These are phyloP conservation scores for Suncus etruscus DNA, from an alignment of 2,113 vertebrate species.

Conservation along the genomic window DNA sequence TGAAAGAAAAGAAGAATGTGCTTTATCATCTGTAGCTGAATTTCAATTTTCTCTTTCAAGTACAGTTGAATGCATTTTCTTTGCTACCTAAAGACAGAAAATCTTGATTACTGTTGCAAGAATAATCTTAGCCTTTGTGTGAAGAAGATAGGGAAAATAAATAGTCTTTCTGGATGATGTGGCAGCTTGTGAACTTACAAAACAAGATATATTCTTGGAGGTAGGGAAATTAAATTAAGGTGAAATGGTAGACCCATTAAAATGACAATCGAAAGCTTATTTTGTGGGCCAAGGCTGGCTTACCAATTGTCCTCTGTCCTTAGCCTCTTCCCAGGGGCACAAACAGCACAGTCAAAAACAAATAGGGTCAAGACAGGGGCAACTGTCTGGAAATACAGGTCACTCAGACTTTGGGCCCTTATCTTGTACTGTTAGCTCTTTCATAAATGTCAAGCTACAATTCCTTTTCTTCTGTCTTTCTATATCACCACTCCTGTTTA, in stretches of 20 bases:
- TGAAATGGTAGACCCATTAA: conserved; percentile 77
- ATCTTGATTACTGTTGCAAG: conserved; percentile 81
- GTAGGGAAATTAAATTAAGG: conserved; percentile 80
- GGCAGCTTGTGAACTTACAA: conserved; percentile 75
- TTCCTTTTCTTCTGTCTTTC: neutral
- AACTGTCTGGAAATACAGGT: conserved; percentile 72
- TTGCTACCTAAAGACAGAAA: conserved; percentile 79
- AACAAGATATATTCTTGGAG: conserved; percentile 79
- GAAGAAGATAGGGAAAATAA: conserved; percentile 78
- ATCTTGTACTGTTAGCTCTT: conserved; percentile 44
- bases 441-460: conserved; percentile 58
- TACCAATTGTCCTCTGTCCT: conserved; percentile 69
- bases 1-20: conserved; percentile 72
- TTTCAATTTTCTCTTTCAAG: conserved; percentile 84
- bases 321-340: conserved; percentile 61
- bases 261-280: conserved; percentile 72
- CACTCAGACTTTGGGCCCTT: neutral
- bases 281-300: conserved; percentile 59
- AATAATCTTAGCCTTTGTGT: conserved; percentile 79
- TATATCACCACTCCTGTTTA: neutral
- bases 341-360: conserved; percentile 71
- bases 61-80: conserved; percentile 81
- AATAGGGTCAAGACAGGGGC: conserved; percentile 71
- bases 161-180: conserved; percentile 75
- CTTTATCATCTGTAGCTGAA: conserved; percentile 78